A percentile compares a stretch with the other conserved stretches of the same genome.
phyloP scores from a whole-genome alignment of 2,797 vertebrate genomes.

The Selene dorsalis region DNA sequence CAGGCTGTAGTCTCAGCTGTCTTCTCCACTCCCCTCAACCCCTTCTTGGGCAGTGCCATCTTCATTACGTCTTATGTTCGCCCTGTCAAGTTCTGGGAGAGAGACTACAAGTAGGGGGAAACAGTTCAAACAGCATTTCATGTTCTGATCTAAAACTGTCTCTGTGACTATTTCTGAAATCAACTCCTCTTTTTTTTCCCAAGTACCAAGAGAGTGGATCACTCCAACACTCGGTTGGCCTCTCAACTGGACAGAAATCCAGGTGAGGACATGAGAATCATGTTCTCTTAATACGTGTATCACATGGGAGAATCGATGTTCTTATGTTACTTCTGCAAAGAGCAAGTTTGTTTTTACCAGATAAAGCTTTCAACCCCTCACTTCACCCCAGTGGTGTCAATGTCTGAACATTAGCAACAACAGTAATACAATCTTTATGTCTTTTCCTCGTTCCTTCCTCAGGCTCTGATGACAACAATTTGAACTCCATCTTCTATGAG shows the following conservation, averaged over 20 bases:
- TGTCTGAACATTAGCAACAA: neutral
- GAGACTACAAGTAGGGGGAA: constrained; percentile 95
- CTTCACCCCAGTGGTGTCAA: neutral
- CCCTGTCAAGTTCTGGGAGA: constrained; percentile 98
- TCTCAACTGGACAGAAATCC: constrained; percentile 98
- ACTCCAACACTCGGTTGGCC: constrained; percentile 97
- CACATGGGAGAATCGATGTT: neutral
- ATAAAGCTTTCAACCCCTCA: neutral
- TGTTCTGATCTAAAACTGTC: neutral
- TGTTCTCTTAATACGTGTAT: neutral
- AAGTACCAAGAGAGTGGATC: constrained; percentile 97
- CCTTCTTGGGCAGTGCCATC: constrained; percentile 98
- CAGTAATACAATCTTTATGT: too few relatives aligned
- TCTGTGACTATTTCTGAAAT: neutral
- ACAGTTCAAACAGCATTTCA: neutral
- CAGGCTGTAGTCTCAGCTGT: constrained; percentile 93
- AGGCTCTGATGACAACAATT: constrained; percentile 98
- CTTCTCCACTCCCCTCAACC: constrained; percentile 97
- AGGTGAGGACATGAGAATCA: constrained; percentile 80
- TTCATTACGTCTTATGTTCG: constrained; percentile 98
- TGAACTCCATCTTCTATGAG: constrained; percentile 99
- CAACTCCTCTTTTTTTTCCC: neutral
- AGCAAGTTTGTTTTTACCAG: neutral
- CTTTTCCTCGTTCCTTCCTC: constrained; percentile 3
- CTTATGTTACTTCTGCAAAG: neutral